These are phyloP conservation scores for Drosophila willistoni DNA, from an alignment of 1,140 invertebrate species.

Conservation along the genomic window DNA sequence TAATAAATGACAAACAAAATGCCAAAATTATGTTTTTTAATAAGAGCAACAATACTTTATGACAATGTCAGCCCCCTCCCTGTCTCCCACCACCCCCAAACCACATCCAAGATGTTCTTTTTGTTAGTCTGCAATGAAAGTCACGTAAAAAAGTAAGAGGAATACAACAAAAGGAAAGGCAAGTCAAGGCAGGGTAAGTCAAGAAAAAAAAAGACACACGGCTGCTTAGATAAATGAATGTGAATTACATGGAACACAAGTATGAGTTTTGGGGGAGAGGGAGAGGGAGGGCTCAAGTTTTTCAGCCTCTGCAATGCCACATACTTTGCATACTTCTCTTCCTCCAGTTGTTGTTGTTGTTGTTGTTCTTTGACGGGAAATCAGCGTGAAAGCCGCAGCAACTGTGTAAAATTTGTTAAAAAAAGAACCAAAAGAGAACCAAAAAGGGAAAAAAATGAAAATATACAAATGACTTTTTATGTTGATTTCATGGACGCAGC, in stretches of 20 bases:
- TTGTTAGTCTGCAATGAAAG: slow-evolving; percentile 28
- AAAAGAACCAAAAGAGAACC: slow-evolving; percentile 36
- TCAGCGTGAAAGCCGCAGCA: slow-evolving; percentile 67
- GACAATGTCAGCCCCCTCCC: slow-evolving; percentile 21
- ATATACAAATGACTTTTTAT: slow-evolving; percentile 79
- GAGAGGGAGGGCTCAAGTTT: slow-evolving; percentile 8
- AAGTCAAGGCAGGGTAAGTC: neutral
- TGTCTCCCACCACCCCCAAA: neutral
- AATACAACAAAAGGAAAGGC: slow-evolving; percentile 56
- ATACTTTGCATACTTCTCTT: slow-evolving; percentile 73
- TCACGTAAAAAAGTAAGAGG: slow-evolving; percentile 65
- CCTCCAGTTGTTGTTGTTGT: slow-evolving; percentile 13
- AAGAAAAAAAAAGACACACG: slow-evolving; percentile 58
- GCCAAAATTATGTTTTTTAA: slow-evolving; percentile 70
- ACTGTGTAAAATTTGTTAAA: slow-evolving; percentile 59
- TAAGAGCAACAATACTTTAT: slow-evolving; percentile 70
- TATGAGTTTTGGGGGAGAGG: slow-evolving; percentile 12
- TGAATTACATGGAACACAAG: slow-evolving; percentile 43
- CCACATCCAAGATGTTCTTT: slow-evolving; percentile 29
- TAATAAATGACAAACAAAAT: slow-evolving; percentile 76
- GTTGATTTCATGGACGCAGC: slow-evolving; percentile 77
- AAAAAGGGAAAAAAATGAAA: slow-evolving; percentile 42
- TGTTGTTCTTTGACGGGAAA: slow-evolving; percentile 27
- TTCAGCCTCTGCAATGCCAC: slow-evolving; percentile 42
- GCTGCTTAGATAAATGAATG: slow-evolving; percentile 77